phyloP scores from a whole-genome alignment of 1,140 invertebrate species.

The Acyrthosiphon pisum region DNA sequence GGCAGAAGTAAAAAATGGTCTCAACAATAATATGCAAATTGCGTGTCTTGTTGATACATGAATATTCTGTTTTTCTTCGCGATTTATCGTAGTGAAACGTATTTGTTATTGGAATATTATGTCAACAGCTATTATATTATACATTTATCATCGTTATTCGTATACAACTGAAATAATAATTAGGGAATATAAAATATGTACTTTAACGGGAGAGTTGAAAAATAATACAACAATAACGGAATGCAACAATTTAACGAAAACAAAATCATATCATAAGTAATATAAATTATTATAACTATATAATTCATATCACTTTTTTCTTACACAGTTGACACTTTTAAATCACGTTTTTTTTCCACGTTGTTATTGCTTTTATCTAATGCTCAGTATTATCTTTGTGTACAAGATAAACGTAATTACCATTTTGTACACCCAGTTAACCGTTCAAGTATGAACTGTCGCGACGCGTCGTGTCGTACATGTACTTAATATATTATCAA shows the following conservation, averaged over 20 bases:
- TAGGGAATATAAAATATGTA: neutral
- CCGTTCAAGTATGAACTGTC: constrained; percentile 45
- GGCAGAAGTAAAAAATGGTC: neutral
- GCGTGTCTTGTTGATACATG: neutral
- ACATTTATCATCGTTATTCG: neutral
- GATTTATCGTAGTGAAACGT: neutral
- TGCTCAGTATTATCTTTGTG: constrained; percentile 1
- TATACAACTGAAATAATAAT: neutral
- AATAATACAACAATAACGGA: neutral
- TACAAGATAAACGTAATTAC: constrained; percentile 27
- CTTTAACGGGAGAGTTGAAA: neutral
- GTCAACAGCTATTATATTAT: too few relatives aligned
- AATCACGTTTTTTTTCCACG: neutral
- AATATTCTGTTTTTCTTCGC: neutral
- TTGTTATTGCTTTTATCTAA: constrained; percentile 18
- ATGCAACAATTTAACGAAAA: neutral
- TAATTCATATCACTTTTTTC: neutral
- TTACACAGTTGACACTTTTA: neutral
- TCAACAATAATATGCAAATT: neutral
- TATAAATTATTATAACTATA: neutral
- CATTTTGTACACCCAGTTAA: constrained; percentile 17
- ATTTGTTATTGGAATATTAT: too few relatives aligned
- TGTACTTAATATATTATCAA: neutral
- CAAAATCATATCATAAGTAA: neutral
- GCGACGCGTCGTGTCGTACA: constrained; percentile 17